phyloP scores from a whole-genome alignment of 1,140 invertebrate genomes.

The Vollenhovia emeryi region DNA sequence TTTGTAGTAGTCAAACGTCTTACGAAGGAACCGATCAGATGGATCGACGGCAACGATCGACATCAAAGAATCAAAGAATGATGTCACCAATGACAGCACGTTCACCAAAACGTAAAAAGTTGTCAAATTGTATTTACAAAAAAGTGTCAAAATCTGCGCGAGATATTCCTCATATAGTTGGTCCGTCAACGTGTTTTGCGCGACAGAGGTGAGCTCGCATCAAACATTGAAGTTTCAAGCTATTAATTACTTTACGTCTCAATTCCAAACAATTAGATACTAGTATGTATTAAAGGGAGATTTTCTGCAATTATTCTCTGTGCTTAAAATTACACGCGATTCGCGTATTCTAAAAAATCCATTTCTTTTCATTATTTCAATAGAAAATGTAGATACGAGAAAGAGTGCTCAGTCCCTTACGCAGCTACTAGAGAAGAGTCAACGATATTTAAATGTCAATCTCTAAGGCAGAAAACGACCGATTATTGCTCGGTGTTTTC shows the following conservation, averaged over 20 bases:
- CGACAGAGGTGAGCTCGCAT: conserved; percentile 39
- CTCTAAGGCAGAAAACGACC: conserved; percentile 11
- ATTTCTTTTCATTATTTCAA: not conserved
- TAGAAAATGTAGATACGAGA: conserved; percentile 10
- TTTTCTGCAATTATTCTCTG: not conserved
- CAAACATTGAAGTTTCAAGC: not conserved
- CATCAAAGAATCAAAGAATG: not conserved
- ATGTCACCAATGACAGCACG: not conserved
- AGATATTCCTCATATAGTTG: not conserved
- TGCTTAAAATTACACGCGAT: not conserved
- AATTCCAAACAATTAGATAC: not conserved
- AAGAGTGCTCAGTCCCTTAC: not conserved
- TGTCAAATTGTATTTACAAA: not conserved
- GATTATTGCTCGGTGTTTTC: conserved; percentile 4
- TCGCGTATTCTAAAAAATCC: not conserved
- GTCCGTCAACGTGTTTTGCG: not conserved
- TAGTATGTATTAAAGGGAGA: not conserved
- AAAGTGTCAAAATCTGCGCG: not conserved
- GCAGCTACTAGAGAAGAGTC: not conserved
- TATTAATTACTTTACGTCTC: not conserved
- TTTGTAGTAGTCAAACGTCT: not conserved
- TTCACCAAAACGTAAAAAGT: conserved; percentile 38
- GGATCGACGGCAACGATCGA: not conserved
- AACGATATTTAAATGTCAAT: conserved; percentile 18
- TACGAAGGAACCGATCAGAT: not conserved